phyloP scores from a whole-genome alignment of 1,140 invertebrate species.

The Episyrphus balteatus region DNA sequence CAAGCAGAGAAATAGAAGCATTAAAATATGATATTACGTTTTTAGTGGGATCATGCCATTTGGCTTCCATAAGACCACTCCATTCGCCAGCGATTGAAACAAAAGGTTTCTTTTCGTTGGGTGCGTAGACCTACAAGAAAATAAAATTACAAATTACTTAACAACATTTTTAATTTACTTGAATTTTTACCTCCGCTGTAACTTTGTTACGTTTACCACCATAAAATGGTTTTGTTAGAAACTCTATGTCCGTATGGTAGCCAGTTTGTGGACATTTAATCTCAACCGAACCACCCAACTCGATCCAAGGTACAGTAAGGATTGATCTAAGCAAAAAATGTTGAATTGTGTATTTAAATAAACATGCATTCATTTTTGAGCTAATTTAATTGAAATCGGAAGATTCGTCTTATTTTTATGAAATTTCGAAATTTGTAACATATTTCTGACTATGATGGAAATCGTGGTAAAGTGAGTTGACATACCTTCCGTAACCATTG shows the following conservation, averaged over 20 bases:
- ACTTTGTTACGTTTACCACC: conserved; percentile 89
- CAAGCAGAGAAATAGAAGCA: not conserved
- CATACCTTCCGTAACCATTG: conserved; percentile 83
- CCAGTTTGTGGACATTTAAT: conserved; percentile 85
- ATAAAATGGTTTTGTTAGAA: conserved; percentile 95
- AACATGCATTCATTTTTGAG: too few relatives aligned
- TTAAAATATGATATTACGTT: conserved; percentile 43
- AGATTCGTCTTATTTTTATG: too few relatives aligned
- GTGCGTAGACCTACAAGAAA: conserved; percentile 40
- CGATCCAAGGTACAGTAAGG: conserved; percentile 92
- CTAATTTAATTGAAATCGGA: too few relatives aligned
- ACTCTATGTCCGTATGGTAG: conserved; percentile 79
- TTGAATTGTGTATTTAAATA: too few relatives aligned
- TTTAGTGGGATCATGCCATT: conserved; percentile 53
- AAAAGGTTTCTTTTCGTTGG: conserved; percentile 78
- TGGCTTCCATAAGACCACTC: conserved; percentile 86
- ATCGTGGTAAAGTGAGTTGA: too few relatives aligned
- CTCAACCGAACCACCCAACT: conserved; percentile 79
- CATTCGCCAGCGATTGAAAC: conserved; percentile 83
- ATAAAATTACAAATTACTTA: conserved; percentile 14
- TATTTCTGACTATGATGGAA: too few relatives aligned
- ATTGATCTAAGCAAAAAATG: conserved; percentile 58
- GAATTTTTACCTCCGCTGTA: conserved; percentile 56
- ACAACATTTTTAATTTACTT: conserved; percentile 7
- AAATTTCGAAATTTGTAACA: too few relatives aligned